These are phyloP conservation scores for Pipistrellus kuhlii DNA, from an alignment of 2,797 vertebrate species.

Conservation along the genomic window DNA sequence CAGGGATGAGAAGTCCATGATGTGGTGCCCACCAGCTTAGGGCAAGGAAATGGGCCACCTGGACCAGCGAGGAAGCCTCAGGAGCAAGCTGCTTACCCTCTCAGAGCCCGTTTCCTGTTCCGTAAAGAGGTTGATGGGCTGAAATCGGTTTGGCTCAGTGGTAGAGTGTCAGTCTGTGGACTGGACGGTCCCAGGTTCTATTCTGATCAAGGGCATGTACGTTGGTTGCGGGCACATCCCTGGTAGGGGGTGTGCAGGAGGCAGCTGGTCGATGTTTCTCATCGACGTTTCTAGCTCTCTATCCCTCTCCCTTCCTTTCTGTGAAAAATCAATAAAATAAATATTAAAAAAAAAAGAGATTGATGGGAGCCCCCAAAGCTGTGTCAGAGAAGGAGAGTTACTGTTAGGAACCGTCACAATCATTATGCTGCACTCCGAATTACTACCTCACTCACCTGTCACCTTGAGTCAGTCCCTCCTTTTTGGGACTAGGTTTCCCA, in stretches of 20 bases:
- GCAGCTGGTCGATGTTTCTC: no score
- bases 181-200: no score
- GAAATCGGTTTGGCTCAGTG: no score
- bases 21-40: background rate
- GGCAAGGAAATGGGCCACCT: no score
- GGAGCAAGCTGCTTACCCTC: background rate
- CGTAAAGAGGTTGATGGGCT: background rate
- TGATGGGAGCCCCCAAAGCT: background rate
- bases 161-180: no score
- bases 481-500: background rate
- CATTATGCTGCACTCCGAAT: background rate
- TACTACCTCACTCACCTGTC: background rate
- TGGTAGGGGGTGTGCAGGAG: no score
- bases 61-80: background rate
- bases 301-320: no score
- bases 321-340: no score
- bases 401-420: background rate
- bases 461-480: background rate
- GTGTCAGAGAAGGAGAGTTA: background rate
- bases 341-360: background rate
- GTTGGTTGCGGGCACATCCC: no score
- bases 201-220: no score
- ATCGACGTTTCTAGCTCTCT: no score
- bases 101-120: background rate
- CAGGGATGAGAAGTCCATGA: background rate